Percentiles rank a stretch among this genome's conserved stretches.
Evolutionary conservation across 2,797 vertebrate genomes (phyloP).

Genomic region (Salarias fasciatus): DNA sequence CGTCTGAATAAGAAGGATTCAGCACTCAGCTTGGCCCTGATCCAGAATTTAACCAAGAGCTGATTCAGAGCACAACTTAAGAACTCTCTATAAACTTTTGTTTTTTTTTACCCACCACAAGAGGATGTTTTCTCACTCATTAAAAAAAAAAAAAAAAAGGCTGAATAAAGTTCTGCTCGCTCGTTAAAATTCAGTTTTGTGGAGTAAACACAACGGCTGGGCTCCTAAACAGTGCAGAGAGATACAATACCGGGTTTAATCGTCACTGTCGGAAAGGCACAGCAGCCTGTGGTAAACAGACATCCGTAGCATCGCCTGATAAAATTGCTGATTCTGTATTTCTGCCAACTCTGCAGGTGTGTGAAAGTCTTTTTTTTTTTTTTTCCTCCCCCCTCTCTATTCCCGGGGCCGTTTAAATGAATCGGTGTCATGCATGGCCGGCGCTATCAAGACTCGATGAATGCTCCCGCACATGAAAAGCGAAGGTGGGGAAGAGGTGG

Average conservation of each 20-base stretch:
- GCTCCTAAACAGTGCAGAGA: constrained; percentile 1
- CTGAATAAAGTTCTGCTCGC: constrained; percentile 49
- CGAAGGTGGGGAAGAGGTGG: constrained; percentile 66
- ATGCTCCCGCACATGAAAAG: constrained; percentile 78
- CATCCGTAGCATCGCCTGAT: constrained; percentile 54
- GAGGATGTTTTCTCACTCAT: constrained; percentile 24
- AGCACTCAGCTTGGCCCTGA: constrained; percentile 32
- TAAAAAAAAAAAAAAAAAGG: constrained; percentile 19
- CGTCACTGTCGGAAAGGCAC: constrained; percentile 24
- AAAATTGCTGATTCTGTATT: constrained; percentile 71
- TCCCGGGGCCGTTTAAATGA: constrained; percentile 68
- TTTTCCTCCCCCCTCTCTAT: constrained; percentile 45
- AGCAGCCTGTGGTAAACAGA: constrained; percentile 62
- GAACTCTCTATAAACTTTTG: constrained; percentile 47
- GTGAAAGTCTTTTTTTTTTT: constrained; percentile 48
- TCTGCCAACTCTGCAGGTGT: constrained; percentile 74
- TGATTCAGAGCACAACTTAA: constrained; percentile 46
- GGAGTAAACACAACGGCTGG: constrained; percentile 40
- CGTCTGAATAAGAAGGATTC: constrained; percentile 35
- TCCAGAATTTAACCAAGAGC: constrained; percentile 57
- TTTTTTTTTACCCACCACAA: constrained; percentile 35
- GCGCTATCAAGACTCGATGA: constrained; percentile 72
- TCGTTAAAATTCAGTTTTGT: constrained; percentile 52
- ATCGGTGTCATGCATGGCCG: constrained; percentile 74
- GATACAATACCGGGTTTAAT: constrained; percentile 31